phyloP scores from a whole-genome alignment of 1,140 invertebrate species.

The Trichonephila clavipes region DNA sequence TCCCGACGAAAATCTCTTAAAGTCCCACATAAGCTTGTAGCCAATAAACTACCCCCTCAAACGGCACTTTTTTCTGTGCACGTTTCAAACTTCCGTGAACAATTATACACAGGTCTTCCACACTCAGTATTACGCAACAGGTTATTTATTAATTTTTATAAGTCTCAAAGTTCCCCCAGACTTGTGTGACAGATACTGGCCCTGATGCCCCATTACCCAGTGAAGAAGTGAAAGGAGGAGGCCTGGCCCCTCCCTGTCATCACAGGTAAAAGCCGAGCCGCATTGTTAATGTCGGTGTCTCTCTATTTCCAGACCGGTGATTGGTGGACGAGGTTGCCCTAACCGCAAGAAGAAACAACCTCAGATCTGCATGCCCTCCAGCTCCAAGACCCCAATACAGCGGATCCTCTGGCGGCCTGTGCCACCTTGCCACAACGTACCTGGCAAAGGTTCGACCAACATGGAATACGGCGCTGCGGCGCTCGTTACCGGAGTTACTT shows the following conservation, averaged over 20 bases:
- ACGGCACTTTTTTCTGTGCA: not conserved
- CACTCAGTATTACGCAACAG: not conserved
- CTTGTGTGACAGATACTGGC: conserved; percentile 6
- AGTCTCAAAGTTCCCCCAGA: not conserved
- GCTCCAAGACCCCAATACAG: not conserved
- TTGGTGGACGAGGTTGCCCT: conserved; percentile 23
- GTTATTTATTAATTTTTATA: conserved; percentile 49
- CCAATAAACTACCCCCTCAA: not conserved
- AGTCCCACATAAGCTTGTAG: not conserved
- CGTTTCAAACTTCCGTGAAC: not conserved
- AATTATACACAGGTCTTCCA: not conserved
- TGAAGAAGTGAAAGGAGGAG: conserved; percentile 59
- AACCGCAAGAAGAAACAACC: not conserved
- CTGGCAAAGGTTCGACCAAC: conserved; percentile 56
- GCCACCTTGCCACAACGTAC: conserved; percentile 34
- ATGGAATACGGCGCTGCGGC: conserved; percentile 71
- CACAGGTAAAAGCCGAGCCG: not conserved
- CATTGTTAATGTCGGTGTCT: conserved; percentile 55
- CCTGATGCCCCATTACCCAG: conserved; percentile 10
- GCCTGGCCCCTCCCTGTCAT: conserved; percentile 66
- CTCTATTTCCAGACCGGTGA: conserved; percentile 57
- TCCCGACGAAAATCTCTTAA: not conserved
- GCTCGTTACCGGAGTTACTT: conserved; percentile 62
- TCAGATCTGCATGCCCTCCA: not conserved
- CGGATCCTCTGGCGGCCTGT: conserved; percentile 36